Evolutionary conservation across 2,113 vertebrate species (phyloP), one percentile per base, ranked within the genome.

Genomic region (Brienomyrus longianalis): DNA sequence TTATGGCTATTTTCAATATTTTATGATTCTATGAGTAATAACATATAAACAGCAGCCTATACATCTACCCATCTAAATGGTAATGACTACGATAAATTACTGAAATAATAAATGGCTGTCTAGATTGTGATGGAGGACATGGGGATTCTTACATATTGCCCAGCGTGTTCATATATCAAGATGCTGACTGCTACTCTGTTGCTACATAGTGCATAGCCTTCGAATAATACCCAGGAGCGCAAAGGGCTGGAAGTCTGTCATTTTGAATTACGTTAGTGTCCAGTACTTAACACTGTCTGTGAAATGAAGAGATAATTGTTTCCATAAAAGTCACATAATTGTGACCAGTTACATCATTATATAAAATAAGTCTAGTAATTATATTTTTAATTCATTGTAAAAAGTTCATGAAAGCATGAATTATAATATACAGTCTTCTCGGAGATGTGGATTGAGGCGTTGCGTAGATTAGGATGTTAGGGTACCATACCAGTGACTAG

Each of bases 11-110:
- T 87, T 54, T 80, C 27, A 87, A 27, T 27, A 54, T 56, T 35
- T 54, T 39, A 54, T 52, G 83, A 51, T 87, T 87, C 23, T 54
- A 87, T 87, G 85, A n/a, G 85, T 50, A 54, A 87, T 87, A 35
- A 51, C 21, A 87, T 87, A 87, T 87, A n/a, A 87, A 87, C 15
- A 35, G 74, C 35, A 80, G 74, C 74, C 74, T 80, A 80, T 43
- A 80, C 74, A 80, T 80, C 74, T 39, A 80, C 35, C 74, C 19
- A 51, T 50, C 48, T 86, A 86, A 86, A 50, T 51, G 50, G 51
- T 54, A 87, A 87, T 54, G 15, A 54, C 23, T 35, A 11, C 48
- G 8, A 54, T 35, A 45, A 48, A 48, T 45, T 48, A 11, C 45
- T 11, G 7, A 84, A 84, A 8, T 35, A 52, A 86, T 51, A 51